Base-by-base conservation (phyloP, 2,113 vertebrate genomes). In the Brachirus orientalis region DNA sequence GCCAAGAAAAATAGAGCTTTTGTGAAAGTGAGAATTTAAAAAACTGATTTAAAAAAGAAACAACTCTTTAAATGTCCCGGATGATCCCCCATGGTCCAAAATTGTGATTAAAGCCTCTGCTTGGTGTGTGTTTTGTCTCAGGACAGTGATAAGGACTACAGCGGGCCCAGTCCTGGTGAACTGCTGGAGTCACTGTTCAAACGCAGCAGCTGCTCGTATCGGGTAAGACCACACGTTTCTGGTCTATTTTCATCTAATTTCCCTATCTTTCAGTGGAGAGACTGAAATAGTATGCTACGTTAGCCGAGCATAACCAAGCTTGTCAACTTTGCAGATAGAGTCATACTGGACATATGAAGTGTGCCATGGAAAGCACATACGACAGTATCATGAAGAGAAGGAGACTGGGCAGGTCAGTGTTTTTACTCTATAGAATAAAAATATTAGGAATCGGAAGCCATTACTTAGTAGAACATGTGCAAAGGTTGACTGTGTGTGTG, bases 261-360 rank as follows among this genome's bases (percentile, higher is more conserved):
- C 14, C 51, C 37, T 43, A 5, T 3, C 18, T 53, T 6, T 44
- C 35, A 8, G 10, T 4, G 3, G 8, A 64, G 45, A 47, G 0
- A 71, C 62, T 60, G 63, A 80, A 72, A 75, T 40, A 8, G 3
- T 10, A 60, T 16, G 55, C 69, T 64, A 11, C 6, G 1, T 57
- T 37, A 63, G 38, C 35, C 40, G 59, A 75, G 52, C 66, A 2
- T 53, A 51, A 75, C 28, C 6, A 47, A 4, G 2, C 36, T 72
- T 17, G 14, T 7, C 12, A n/a, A 43, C 10, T 12, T 87, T 89
- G 79, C 88, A 99, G 97, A 98, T 99, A 77, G 98, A 99, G 82
- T 98, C 97, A 12, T 99, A 99, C 56, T 99, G 98, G 98, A 98
- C 97, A 3, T 99, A 99, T 0, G 97, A 99, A 85, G 95, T 99